These are phyloP conservation scores for Cassiopea xamachana DNA, from an alignment of 30 jellyfish, hydroid and myxozoan species.

Conservation along the genomic window DNA sequence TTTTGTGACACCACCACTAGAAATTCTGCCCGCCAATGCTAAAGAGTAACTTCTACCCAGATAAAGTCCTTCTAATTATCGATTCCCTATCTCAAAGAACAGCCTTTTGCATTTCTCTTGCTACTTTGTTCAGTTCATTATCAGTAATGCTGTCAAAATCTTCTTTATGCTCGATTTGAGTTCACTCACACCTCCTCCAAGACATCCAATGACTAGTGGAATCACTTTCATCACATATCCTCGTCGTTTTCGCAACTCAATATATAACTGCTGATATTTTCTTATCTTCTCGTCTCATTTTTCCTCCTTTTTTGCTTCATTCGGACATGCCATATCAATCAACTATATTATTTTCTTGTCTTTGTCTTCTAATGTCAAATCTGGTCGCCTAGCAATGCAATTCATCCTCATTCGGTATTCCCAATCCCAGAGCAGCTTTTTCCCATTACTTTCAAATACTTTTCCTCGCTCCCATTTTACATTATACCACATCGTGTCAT, in stretches of 20 bases:
- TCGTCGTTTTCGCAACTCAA: conserved; percentile 7
- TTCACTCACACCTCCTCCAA: conserved; percentile 33
- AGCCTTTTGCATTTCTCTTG: not conserved
- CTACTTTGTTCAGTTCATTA: no score
- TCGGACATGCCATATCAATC: not conserved
- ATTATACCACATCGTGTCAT: conserved; percentile 42
- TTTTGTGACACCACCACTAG: no score
- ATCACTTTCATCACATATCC: not conserved
- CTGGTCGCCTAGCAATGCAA: conserved; percentile 26
- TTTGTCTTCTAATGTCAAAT: conserved; percentile 15
- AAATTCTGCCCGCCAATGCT: no score
- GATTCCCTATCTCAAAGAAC: not conserved
- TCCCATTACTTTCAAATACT: conserved; percentile 18
- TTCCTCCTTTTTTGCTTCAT: conserved; percentile 16
- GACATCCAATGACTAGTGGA: conserved; percentile 26
- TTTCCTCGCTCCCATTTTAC: conserved; percentile 48
- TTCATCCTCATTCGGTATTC: conserved; percentile 43
- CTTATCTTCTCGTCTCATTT: conserved; percentile 28
- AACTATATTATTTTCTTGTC: not conserved
- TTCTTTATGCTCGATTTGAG: no score
- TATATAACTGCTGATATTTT: conserved; percentile 33
- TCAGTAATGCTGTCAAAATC: not conserved
- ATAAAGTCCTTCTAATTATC: not conserved
- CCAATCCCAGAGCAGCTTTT: conserved; percentile 40
- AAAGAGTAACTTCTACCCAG: no score